Evolutionary conservation across 2,797 vertebrate genomes (phyloP).

Genomic region (Leptoclinus maculatus): DNA sequence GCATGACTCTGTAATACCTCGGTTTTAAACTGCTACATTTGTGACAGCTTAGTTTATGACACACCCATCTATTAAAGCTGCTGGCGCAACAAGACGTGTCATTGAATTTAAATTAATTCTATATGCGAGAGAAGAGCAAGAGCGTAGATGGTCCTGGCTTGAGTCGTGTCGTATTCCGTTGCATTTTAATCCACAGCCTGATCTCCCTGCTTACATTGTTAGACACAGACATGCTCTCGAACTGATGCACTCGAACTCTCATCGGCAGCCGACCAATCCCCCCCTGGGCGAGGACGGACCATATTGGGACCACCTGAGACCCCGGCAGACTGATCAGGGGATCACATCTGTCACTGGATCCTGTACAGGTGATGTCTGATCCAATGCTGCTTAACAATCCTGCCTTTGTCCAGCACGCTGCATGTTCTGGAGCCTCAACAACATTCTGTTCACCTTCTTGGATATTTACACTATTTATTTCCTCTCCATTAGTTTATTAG

Average conservation of each 20-base stretch:
- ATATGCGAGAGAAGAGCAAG: conserved; percentile 2
- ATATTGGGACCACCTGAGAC: conserved; percentile 32
- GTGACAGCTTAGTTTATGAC: conserved; percentile 73
- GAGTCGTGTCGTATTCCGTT: conserved; percentile 29
- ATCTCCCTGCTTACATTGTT: conserved; percentile 25
- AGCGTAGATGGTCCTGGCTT: neutral
- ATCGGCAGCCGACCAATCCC: conserved; percentile 27
- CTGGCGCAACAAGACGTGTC: conserved; percentile 33
- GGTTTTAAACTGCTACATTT: conserved; percentile 54
- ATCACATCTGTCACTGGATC: conserved; percentile 55
- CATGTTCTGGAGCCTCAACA: neutral
- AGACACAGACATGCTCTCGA: conserved; percentile 18
- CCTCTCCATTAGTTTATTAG: neutral
- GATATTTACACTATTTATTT: conserved; percentile 1
- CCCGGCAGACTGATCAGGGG: conserved; percentile 42
- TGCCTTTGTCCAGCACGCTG: neutral
- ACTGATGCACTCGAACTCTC: conserved; percentile 4
- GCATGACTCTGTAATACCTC: conserved; percentile 43
- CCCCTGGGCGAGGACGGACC: neutral
- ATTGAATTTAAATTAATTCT: conserved; percentile 57
- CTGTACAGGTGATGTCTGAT: conserved; percentile 37
- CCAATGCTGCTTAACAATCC: conserved; percentile 53
- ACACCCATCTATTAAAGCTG: conserved; percentile 44
- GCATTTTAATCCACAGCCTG: conserved; percentile 23
- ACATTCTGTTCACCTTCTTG: conserved; percentile 11